Percentiles rank a stretch among this genome's conserved stretches.
These are phyloP conservation scores for Spisula subtruncata DNA, from an alignment of 2,888 invertebrate species.

Conservation along the genomic window DNA sequence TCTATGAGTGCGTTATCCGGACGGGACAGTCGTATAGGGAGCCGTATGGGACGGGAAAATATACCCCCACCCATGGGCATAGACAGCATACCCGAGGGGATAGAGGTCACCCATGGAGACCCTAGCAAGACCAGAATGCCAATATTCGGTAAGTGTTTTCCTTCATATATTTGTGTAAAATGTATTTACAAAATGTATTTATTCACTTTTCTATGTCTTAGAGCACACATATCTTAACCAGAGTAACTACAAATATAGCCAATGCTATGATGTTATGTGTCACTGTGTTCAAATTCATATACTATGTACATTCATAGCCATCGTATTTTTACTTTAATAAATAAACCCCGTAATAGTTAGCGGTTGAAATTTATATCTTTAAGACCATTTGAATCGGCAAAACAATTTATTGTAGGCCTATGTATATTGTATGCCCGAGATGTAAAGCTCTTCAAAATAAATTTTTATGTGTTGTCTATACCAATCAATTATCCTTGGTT, in stretches of 20 bases:
- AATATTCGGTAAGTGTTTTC: slow-evolving; percentile 85
- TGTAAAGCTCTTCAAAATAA: not conserved
- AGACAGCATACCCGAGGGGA: slow-evolving; percentile 85
- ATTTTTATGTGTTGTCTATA: not conserved
- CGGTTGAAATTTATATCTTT: slow-evolving; percentile 10
- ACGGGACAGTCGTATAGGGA: slow-evolving; percentile 74
- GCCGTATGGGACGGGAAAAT: slow-evolving; percentile 63
- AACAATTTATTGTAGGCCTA: no score
- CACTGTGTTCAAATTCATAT: no score
- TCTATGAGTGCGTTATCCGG: slow-evolving; percentile 76
- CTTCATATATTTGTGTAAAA: slow-evolving; percentile 30
- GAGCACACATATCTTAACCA: not conserved
- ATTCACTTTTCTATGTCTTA: not conserved
- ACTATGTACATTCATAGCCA: not conserved
- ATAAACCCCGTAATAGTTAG: not conserved
- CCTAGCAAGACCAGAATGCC: slow-evolving; percentile 85
- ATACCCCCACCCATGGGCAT: slow-evolving; percentile 62
- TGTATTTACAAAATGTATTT: not conserved
- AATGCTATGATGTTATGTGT: not conserved
- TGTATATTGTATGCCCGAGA: no score
- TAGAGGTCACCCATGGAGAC: slow-evolving; percentile 85
- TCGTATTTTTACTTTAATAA: not conserved
- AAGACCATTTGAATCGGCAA: not conserved
- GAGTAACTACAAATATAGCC: not conserved
- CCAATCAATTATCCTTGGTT: not conserved